phyloP scores from a whole-genome alignment of 2,797 vertebrate species.

The Thunnus albacares region DNA sequence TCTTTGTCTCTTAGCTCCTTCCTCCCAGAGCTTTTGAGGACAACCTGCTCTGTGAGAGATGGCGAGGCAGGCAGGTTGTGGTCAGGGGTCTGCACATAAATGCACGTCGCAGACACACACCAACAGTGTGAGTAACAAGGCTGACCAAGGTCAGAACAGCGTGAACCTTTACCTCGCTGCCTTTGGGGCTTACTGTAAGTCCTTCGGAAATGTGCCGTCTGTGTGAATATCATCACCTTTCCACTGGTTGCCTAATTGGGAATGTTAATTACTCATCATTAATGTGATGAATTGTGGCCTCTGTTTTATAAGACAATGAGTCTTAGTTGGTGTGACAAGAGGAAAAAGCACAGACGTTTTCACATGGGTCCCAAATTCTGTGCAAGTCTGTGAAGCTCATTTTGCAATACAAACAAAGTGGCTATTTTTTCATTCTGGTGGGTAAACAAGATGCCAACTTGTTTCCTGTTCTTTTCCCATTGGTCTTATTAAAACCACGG shows the following conservation, averaged over 20 bases:
- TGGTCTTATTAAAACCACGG: slow-evolving; percentile 32
- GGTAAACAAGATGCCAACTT: slow-evolving; percentile 72
- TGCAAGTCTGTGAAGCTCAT: slow-evolving; percentile 60
- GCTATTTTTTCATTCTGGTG: slow-evolving; percentile 53
- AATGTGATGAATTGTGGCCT: slow-evolving; percentile 47
- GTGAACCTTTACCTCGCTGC: slow-evolving; percentile 14
- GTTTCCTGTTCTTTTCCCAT: slow-evolving; percentile 52
- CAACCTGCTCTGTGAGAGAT: slow-evolving; percentile 45
- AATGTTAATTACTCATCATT: slow-evolving; percentile 41
- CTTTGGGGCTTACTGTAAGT: slow-evolving; percentile 46
- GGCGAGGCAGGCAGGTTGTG: slow-evolving; percentile 51
- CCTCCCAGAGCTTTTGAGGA: slow-evolving; percentile 38
- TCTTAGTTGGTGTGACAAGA: slow-evolving; percentile 56
- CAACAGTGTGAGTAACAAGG: slow-evolving; percentile 60
- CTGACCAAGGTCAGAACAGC: slow-evolving; percentile 45
- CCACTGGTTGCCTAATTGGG: slow-evolving; percentile 34
- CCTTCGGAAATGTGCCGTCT: slow-evolving; percentile 67
- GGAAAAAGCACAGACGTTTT: slow-evolving; percentile 69
- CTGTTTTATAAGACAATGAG: slow-evolving; percentile 50
- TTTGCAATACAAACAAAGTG: slow-evolving; percentile 57
- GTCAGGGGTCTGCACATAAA: slow-evolving; percentile 26
- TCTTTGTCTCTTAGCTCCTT: slow-evolving; percentile 63
- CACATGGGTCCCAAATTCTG: slow-evolving; percentile 68
- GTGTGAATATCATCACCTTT: slow-evolving; percentile 70
- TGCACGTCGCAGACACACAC: slow-evolving; percentile 65